Base-by-base conservation (phyloP, 2,888 invertebrate genomes). In the Lucinisca nassula region DNA sequence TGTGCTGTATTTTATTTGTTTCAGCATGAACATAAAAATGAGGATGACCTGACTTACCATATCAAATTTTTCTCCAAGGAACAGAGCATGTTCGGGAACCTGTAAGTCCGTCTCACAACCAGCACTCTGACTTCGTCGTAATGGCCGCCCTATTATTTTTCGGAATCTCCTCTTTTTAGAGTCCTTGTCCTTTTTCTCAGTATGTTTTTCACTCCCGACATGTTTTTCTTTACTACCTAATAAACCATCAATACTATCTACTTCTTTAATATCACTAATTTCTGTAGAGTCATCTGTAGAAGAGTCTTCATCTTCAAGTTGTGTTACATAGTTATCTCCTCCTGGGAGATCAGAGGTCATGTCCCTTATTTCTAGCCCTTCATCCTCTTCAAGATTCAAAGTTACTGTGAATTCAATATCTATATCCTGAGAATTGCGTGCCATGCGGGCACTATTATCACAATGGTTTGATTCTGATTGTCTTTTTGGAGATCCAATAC, bases 71-170 rank as follows among this genome's bases (percentile, higher is more conserved):
- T 67, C 67, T 30, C 67, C 67, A 35, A 96, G 85, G 85, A 96
- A 96, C 40, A 95, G 94, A 14, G 96, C 95, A 92, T 96, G 95
- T 0, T 95, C 94, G 3, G 96, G 95, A 49, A 79, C 86, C 10
- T 72, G 70, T 2, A 96, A 94, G 81, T 96, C 96, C 83, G 96
- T 95, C 32, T 95, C 95, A 89, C 96, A 95, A 30, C 96, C 96
- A 4, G 96, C 95, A 96, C 98, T 99, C 80, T 95, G 95, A 84
- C 95, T 95, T 38, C 95, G 84, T 27, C 93, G 88, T 70, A 95
- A 80, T 10, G 94, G 94, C 21, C 93, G 91, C 14, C 94, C 81
- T 58, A 95, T 88, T 85, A 95, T 92, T 81, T 92, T 92, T 37
- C 91, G 82, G 79, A 94, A 94, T 14, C 94, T 90, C 80, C 93